Conservation (phyloP, 2,888 invertebrate species). For the Tanypteryx hageni region DNA sequence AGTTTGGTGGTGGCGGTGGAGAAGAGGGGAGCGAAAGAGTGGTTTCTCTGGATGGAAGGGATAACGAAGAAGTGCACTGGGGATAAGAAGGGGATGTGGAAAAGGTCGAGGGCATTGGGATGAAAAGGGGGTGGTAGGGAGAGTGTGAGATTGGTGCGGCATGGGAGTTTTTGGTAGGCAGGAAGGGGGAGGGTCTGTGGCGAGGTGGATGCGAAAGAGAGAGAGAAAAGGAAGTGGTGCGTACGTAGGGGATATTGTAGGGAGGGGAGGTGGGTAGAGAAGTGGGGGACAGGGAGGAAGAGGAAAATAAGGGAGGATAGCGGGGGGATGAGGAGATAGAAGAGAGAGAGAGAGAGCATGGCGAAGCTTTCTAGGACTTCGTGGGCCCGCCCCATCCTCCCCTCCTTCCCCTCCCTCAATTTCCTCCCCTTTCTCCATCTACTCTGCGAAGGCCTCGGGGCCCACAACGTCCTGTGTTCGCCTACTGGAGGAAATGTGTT, state of each 20-base stretch:
- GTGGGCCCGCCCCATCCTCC: not conserved
- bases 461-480: conserved; percentile 45
- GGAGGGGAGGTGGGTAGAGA: not conserved
- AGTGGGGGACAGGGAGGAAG: not conserved
- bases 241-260: not conserved
- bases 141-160: conserved; percentile 35
- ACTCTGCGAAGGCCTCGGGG: conserved; percentile 7
- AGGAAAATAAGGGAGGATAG: not conserved
- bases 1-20: not conserved
- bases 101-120: conserved; percentile 51
- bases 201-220: conserved; percentile 30
- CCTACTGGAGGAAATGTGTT: conserved; percentile 60
- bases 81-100: conserved; percentile 52
- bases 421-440: not conserved
- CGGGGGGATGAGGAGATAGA: not conserved
- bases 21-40: not conserved
- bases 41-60: conserved; percentile 51
- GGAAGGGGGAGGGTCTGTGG: conserved; percentile 31
- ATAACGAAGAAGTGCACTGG: conserved; percentile 58
- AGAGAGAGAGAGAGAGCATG: conserved; percentile 15
- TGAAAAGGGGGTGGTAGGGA: conserved; percentile 33
- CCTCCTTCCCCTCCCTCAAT: not conserved
- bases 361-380: conserved; percentile 26
- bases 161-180: not conserved
- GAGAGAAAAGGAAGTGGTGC: not conserved